These are phyloP conservation scores for Mastomys natalensis DNA, from an alignment of 2,113 vertebrate genomes.

Conservation along the genomic window DNA sequence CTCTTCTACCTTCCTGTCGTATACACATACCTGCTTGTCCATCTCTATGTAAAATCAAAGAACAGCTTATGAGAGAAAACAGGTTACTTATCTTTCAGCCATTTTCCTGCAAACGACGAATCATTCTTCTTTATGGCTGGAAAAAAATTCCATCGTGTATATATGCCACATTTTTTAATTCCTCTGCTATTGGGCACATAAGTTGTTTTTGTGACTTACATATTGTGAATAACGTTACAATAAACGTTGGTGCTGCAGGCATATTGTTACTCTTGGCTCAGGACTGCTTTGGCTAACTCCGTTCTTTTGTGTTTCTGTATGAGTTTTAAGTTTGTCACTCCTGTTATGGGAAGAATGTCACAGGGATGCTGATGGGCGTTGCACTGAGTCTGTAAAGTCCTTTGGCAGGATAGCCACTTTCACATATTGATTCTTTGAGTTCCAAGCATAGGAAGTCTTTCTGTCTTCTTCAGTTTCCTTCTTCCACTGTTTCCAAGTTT, in stretches of 20 bases:
- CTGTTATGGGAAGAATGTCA: neutral
- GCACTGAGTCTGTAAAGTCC: neutral
- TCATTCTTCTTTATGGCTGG: neutral
- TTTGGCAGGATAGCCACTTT: neutral
- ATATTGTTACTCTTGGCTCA: neutral
- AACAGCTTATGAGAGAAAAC: neutral
- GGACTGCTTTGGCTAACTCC: neutral
- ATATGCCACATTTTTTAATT: neutral
- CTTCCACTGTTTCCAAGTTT: neutral
- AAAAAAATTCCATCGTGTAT: neutral
- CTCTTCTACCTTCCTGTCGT: neutral
- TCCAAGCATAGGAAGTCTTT: neutral
- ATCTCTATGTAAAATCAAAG: neutral
- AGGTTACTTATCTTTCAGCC: neutral
- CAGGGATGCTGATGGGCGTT: neutral
- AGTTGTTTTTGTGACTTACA: neutral
- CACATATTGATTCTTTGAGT: neutral
- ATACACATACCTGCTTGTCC: neutral
- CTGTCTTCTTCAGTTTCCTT: neutral
- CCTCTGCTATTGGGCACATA: neutral
- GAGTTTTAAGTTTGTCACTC: neutral
- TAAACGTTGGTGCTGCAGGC: neutral
- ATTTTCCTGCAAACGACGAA: neutral
- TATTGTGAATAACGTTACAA: neutral
- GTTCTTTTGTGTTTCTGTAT: neutral